Base-by-base conservation (phyloP, 2,888 invertebrate genomes). In the Syrista parreyssii region DNA sequence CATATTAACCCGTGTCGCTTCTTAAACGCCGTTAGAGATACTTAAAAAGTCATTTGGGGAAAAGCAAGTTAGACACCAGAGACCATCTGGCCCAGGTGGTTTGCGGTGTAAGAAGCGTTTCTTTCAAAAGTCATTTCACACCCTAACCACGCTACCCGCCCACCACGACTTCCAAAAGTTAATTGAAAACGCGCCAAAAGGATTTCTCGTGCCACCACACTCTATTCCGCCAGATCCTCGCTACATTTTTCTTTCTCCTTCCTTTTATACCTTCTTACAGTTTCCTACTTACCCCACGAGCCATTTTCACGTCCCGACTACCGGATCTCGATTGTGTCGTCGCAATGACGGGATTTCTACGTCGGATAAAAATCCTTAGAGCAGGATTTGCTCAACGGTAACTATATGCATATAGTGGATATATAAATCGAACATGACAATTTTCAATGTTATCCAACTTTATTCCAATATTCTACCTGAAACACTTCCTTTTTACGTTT, bases 11-110 rank as follows among this genome's bases (percentile, higher is more conserved):
- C 69, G 79, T 77, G 78, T 77, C 76, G 76, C 75, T 15, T 73
- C 74, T 78, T 55, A 81, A 83, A 81, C 80, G 80, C 71, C 72
- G 78, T 15, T 74, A 73, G 75, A 68, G 80, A 80, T 81, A 79
- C 82, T 83, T 82, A 83, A 84, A 84, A 82, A 81, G 81, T 81
- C 82, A 83, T 84, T 84, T 83, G 79, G 78, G 76, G 30, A 35
- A 12, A 9, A 76, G 71, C 31, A 33, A 32, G 71, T 33, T n/a
- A 15, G 71, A 31, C 32, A 31, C 71, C 12, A 23, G 32, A 71
- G 30, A 71, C n/a, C 32, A 31, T 71, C 32, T 9, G 71, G 71
- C 9, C 71, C 71, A 71, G 55, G 55, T 55, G 55, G 23, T 23
- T 55, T 15, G 23, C 55, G 55, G 23, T 23, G 55, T 9, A 55